Percentiles rank a stretch among this genome's conserved stretches.
These are phyloP conservation scores for Actinemys pallida DNA, from an alignment of 2,113 vertebrate species.

Conservation along the genomic window DNA sequence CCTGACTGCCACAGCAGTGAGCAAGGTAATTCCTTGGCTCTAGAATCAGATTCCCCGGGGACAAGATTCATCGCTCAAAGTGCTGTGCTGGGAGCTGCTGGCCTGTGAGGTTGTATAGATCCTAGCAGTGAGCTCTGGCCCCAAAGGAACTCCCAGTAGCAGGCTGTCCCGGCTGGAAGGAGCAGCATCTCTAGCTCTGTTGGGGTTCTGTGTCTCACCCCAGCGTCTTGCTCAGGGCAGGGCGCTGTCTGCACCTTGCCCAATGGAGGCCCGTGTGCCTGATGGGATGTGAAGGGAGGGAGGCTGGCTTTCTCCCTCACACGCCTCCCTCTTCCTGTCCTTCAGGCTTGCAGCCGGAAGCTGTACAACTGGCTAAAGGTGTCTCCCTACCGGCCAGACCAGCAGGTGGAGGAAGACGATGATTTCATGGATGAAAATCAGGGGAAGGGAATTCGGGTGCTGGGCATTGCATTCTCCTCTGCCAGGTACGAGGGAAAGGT, in stretches of 20 bases:
- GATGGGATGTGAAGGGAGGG: neutral
- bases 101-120: neutral
- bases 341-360: slow-evolving; percentile 92
- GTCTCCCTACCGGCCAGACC: slow-evolving; percentile 93
- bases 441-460: slow-evolving; percentile 94
- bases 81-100: neutral
- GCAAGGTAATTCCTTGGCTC: neutral
- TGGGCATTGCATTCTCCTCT: slow-evolving; percentile 95
- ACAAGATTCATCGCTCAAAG: neutral
- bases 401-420: slow-evolving; percentile 96
- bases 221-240: neutral
- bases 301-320: neutral
- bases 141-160: neutral
- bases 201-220: neutral
- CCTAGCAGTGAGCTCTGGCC: neutral
- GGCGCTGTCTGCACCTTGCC: neutral
- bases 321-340: neutral
- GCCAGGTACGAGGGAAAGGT: slow-evolving; percentile 85
- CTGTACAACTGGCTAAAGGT: slow-evolving; percentile 98
- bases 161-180: neutral
- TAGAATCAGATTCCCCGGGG: neutral
- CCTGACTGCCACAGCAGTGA: neutral
- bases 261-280: neutral
- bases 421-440: slow-evolving; percentile 98
- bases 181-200: neutral